Percentiles rank a stretch among this genome's conserved stretches.
Conservation (phyloP, 2,888 invertebrate genomes). For the Mesochorus sp. region DNA sequence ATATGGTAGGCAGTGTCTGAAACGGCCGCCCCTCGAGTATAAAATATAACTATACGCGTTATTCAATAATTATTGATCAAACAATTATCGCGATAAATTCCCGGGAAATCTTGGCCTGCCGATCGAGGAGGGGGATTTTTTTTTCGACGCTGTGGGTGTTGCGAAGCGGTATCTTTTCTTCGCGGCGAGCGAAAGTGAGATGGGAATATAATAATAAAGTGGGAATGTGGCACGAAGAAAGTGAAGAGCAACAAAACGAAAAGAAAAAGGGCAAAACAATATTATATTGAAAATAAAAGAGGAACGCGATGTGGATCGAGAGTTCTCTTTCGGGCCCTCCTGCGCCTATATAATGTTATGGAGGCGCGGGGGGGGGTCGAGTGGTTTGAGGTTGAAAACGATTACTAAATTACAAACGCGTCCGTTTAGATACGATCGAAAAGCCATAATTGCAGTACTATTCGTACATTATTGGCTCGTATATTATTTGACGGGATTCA, state of each 20-base stretch:
- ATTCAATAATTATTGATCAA: constrained; percentile 49
- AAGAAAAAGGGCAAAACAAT: too few relatives aligned
- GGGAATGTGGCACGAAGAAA: not conserved
- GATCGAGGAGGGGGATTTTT: too few relatives aligned
- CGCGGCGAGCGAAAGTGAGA: constrained; percentile 33
- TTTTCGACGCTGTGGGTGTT: constrained; percentile 17
- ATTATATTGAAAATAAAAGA: constrained; percentile 35
- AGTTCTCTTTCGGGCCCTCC: not conserved
- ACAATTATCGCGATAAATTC: constrained; percentile 50
- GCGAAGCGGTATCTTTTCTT: too few relatives aligned
- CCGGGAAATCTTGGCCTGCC: constrained; percentile 22
- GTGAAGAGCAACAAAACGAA: constrained; percentile 10
- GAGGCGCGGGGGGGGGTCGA: not conserved
- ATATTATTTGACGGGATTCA: constrained; percentile 80
- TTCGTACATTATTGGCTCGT: constrained; percentile 79
- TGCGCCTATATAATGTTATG: not conserved
- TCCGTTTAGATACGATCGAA: constrained; percentile 73
- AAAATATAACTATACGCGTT: constrained; percentile 24
- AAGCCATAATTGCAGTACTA: constrained; percentile 76
- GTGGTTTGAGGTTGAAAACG: constrained; percentile 44
- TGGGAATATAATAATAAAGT: constrained; percentile 21
- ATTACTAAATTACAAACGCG: constrained; percentile 64
- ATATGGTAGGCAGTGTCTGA: not conserved
- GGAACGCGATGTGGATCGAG: constrained; percentile 7
- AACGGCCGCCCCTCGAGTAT: not conserved